Base-by-base conservation (phyloP, 23 tunicate species). In the Phallusia fumigata region DNA sequence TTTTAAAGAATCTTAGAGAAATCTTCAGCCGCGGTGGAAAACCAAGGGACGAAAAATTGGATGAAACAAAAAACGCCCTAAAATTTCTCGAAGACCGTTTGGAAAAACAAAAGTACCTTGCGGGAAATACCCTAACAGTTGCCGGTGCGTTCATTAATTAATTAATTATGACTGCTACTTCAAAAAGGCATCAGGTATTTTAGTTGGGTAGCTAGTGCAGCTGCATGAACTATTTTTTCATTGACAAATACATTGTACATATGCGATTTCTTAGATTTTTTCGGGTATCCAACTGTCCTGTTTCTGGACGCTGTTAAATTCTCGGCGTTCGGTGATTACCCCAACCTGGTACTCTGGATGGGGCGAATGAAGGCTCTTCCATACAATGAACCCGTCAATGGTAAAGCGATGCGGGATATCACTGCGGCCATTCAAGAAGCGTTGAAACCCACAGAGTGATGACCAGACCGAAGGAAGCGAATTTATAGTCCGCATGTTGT, bases 61-160 rank as follows among this genome's bases (percentile, higher is more conserved):
- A 44, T 19, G 81, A 0, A n/a, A 64, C 58, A 3, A 77, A 77
- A 36, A 0, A 11, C 36, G 33, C 50, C 8, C 30, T 64, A 13
- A 36, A 81, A 24, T 19, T 35, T 30, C 16, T 81, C 0, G 84
- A 81, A 6, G 35, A 65, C 0, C 31, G 30, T 15, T 33, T 81
- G 32, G 33, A n/a, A 19, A 21, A 30, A 0, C 84, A 65, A 65
- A 34, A 81, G 24, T 81, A 81, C 64, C 26, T 81, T 16, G 76
- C 77, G 11, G 76, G 76, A 33, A 52, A 81, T 36, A 22, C 58
- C 47, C 15, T 81, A 19, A 81, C 84, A 19, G 31, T 81, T 65
- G 84, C 84, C 10, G 84, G 84, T 81, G 28, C 11, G 69, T 8
- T 6, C 28, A 16, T 58, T 1, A 22, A n/a, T n/a, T n/a, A n/a